These are phyloP conservation scores for Stegodyphus dumicola DNA, from an alignment of 1,140 invertebrate genomes.

Conservation along the genomic window DNA sequence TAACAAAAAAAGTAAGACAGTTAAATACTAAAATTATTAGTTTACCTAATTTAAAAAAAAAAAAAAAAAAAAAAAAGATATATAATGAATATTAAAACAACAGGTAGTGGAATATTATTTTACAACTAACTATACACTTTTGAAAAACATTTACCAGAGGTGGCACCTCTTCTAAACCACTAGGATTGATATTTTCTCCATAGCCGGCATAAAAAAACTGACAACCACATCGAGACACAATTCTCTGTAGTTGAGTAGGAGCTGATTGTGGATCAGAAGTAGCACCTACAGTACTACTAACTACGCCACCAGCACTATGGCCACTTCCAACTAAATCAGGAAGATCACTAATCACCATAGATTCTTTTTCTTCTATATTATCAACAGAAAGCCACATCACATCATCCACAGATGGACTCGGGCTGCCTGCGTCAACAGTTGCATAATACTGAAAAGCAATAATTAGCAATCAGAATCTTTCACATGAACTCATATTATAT, in stretches of 20 bases:
- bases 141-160: slow-evolving; percentile 65
- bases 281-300: slow-evolving; percentile 90
- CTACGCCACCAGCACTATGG: slow-evolving; percentile 94
- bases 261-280: slow-evolving; percentile 65
- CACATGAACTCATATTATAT: too few species aligned
- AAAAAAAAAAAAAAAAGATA: neutral
- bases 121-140: neutral
- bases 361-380: slow-evolving; percentile 88
- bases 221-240: slow-evolving; percentile 96
- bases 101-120: neutral
- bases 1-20: too few species aligned
- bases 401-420: slow-evolving; percentile 75
- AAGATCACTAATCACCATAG: slow-evolving; percentile 74
- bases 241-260: slow-evolving; percentile 85
- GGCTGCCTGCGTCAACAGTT: slow-evolving; percentile 87
- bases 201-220: slow-evolving; percentile 98
- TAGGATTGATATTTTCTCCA: slow-evolving; percentile 82
- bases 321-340: slow-evolving; percentile 93
- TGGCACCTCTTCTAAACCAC: slow-evolving; percentile 75
- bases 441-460: slow-evolving; percentile 82
- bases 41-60: neutral
- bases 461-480: too few species aligned
- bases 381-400: slow-evolving; percentile 96
- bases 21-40: neutral
- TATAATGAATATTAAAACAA: neutral